Base-by-base conservation (phyloP, 2,113 vertebrate species). In the Tupaia tana region DNA sequence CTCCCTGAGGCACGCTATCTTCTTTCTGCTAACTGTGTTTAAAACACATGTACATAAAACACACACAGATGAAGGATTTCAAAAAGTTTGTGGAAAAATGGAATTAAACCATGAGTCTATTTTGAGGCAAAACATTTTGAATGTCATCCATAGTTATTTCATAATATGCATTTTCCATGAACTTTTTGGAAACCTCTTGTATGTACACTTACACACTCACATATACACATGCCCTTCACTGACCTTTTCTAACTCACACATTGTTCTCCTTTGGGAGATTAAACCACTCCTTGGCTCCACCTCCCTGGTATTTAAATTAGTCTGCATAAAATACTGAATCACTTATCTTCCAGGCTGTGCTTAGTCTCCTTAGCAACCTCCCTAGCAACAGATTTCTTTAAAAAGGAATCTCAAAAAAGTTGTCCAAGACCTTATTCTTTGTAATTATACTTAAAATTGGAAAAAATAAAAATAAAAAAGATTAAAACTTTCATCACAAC, bases 231-330 rank as follows among this genome's bases (percentile, higher is more conserved):
- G 6, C 19, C 77, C 54, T 95, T 89, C 27, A 83, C 29, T 93
- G 86, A 89, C 54, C 67, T 86, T 96, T 96, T 67, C 67, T 86
- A 70, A 80, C 25, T 74, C 18, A 78, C 14, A 27, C 16, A 16
- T 77, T 92, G 92, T 90, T 43, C 9, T 29, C 27, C 56, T 92
- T 86, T 25, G 52, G 29, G 89, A 20, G 77, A 93, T 93, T 93
- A 90, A 95, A 83, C 24, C 66, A 81, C 70, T 92, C 8, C 54
- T 93, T 93, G 61, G 31, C 80, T 91, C 71, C 67, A 84, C 59
- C 79, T 90, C 75, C 90, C 71, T 96, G 94, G 24, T 96, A 96
- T 97, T 96, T 97, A 96, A 96, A 96, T 95, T 88, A 96, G 63
- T 88, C 81, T 96, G 81, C 94, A 90, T 92, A 95, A 97, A 96